Evolutionary conservation across 2,113 vertebrate genomes (phyloP).

Genomic region (Panurus biarmicus): DNA sequence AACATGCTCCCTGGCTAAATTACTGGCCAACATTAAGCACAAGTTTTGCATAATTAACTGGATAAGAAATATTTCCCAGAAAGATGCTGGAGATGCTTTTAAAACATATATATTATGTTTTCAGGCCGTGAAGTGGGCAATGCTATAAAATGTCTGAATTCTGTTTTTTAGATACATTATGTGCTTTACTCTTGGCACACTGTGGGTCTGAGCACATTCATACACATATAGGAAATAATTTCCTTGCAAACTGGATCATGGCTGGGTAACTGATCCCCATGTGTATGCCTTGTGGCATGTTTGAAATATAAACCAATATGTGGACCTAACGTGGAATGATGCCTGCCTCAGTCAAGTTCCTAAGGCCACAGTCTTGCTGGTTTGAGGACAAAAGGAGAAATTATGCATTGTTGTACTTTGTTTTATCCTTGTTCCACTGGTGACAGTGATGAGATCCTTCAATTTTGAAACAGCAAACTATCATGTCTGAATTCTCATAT

Average conservation of each 20-base stretch:
- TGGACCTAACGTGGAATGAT: neutral
- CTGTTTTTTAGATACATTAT: neutral
- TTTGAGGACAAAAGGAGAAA: neutral
- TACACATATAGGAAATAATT: neutral
- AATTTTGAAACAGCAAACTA: neutral
- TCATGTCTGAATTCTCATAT: neutral
- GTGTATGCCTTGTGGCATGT: neutral
- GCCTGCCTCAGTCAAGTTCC: neutral
- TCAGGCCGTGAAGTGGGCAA: neutral
- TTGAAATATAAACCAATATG: neutral
- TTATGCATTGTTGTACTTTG: neutral
- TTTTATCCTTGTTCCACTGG: neutral
- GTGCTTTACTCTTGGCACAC: neutral
- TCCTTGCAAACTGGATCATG: neutral
- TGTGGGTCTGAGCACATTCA: neutral
- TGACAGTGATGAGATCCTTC: neutral
- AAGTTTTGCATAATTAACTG: neutral
- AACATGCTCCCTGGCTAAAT: neutral
- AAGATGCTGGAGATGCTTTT: neutral
- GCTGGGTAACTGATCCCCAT: neutral
- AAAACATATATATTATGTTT: neutral
- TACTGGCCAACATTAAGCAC: neutral
- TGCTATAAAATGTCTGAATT: neutral
- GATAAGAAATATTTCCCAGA: neutral
- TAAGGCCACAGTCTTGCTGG: neutral